Evolutionary conservation across 2,888 invertebrate genomes (phyloP).

Genomic region (Dromius quadrimaculatus): DNA sequence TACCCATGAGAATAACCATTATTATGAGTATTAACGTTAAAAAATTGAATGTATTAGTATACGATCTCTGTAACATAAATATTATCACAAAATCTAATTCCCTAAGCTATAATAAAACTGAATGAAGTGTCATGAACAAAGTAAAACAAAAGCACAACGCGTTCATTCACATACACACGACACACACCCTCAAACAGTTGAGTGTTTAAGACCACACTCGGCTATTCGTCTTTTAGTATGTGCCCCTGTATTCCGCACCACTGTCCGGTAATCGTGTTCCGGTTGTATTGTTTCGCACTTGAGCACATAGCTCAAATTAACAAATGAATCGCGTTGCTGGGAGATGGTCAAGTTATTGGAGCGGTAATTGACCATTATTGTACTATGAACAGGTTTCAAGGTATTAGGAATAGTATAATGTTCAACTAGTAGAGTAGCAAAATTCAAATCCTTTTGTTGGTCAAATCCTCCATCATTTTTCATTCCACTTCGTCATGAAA

Average conservation of each 20-base stretch:
- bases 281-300: constrained; percentile 20
- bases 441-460: no score
- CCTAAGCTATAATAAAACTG: background rate
- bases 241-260: background rate
- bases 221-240: constrained; percentile 8
- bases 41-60: no score
- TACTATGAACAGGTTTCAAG: no score
- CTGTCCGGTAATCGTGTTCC: constrained; percentile 21
- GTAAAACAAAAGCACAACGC: constrained; percentile 31
- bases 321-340: constrained; percentile 30
- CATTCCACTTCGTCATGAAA: constrained; percentile 11
- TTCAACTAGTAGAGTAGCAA: no score
- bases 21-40: no score
- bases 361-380: background rate
- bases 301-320: constrained; percentile 24
- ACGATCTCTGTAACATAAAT: no score
- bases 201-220: background rate
- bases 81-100: constrained; percentile 11
- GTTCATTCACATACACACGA: constrained; percentile 8
- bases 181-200: background rate
- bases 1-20: no score
- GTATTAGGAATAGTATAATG: no score
- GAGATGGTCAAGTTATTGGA: constrained; percentile 20
- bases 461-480: constrained; percentile 20
- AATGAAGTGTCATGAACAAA: constrained; percentile 17